Conservation (phyloP, 2,113 vertebrate species). For the Tragelaphus imberbis region DNA sequence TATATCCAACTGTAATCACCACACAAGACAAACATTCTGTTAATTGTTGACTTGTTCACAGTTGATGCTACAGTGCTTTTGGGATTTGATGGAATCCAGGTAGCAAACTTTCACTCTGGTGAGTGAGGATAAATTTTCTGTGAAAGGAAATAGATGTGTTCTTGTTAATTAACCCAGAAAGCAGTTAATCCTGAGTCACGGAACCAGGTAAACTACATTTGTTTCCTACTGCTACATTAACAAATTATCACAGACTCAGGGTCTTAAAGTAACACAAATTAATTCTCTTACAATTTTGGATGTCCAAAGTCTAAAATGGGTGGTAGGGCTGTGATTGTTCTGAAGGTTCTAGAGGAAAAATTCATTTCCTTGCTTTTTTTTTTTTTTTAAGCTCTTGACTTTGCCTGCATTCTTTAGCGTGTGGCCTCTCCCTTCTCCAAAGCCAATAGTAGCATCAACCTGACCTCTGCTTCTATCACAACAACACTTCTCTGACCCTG, state of each 20-base stretch:
- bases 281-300: background rate
- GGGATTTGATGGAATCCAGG: background rate
- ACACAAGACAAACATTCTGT: background rate
- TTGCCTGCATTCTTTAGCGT: background rate
- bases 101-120: background rate
- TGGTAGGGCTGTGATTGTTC: background rate
- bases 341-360: background rate
- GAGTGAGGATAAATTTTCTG: background rate
- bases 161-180: background rate
- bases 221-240: background rate
- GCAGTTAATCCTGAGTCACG: background rate
- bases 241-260: background rate
- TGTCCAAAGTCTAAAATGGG: background rate
- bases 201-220: background rate
- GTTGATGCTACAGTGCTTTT: background rate
- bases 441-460: background rate
- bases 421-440: background rate
- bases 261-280: background rate
- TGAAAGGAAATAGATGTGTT: background rate
- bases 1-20: background rate
- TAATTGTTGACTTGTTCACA: background rate
- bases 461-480: background rate
- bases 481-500: background rate
- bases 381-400: background rate
- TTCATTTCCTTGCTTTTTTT: background rate